Base-by-base conservation (phyloP, 2,113 vertebrate genomes). In the Nesogale talazaci region DNA sequence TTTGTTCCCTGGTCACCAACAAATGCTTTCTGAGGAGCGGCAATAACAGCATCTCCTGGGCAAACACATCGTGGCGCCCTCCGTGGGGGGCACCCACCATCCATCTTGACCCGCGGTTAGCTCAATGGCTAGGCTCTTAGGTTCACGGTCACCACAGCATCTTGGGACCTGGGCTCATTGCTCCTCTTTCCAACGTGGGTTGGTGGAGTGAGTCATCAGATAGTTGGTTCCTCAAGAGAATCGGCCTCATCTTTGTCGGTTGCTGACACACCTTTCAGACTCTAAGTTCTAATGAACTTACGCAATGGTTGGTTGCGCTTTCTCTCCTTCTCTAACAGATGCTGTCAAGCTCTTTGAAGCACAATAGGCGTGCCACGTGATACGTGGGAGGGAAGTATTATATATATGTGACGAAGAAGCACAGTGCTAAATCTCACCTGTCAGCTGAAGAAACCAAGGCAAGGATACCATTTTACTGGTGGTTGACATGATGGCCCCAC, bases 171-270 rank as follows among this genome's bases (percentile, higher is more conserved):
- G 69, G 6, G 79, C 56, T 95, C 89, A 92, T 90, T 94, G 85
- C 89, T 88, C 82, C 59, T 76, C 69, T 91, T 95, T 94, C 87
- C 76, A 78, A 92, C 61, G 36, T 27, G 52, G 74, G 89, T 15
- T 6, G 34, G 70, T 70, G 38, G 79, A 74, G n/a, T 91, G 95
- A 95, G 94, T 94, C 93, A 96, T 92, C 87, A 79, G 82, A 91
- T 61, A 83, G 80, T 70, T 89, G 67, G 52, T 79, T 94, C 52
- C 96, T 92, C 96, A 34, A 57, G 95, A 92, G 95, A 79, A 59
- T 9, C 57, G 46, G 65, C 89, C 89, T 92, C 86, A n/a, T 92
- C 87, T 67, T 52, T 81, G 38, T 88, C 88, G 82, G n/a, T 52
- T 80, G 94, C 82, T 93, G 92, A 96, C 84, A 82, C 67, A 27